phyloP scores from a whole-genome alignment of 2,888 invertebrate species.

The Phyllotreta striolata region DNA sequence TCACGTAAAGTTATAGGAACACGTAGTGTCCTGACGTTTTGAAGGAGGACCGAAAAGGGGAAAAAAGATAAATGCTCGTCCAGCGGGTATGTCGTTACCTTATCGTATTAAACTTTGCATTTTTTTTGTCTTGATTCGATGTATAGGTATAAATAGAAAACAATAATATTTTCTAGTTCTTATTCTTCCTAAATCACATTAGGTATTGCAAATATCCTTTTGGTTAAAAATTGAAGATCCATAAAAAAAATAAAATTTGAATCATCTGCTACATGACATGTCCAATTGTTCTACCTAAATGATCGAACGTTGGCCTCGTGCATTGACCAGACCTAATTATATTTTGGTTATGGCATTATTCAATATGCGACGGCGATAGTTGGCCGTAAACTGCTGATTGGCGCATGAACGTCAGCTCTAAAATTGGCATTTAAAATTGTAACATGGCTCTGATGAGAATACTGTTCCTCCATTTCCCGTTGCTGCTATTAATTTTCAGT shows the following conservation, averaged over 20 bases:
- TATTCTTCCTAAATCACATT: too few species aligned
- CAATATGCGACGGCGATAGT: constrained; percentile 17
- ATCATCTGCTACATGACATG: too few species aligned
- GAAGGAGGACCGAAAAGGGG: constrained; percentile 24
- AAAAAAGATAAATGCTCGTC: constrained; percentile 24
- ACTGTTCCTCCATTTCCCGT: background rate
- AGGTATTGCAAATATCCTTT: too few species aligned
- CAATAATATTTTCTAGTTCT: too few species aligned
- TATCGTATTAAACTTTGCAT: constrained; percentile 14
- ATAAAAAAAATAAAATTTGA: too few species aligned
- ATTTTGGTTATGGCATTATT: constrained; percentile 19
- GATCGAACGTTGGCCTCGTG: too few species aligned
- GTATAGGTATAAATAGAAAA: too few species aligned
- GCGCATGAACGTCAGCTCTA: constrained; percentile 18
- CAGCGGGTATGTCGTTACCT: constrained; percentile 12
- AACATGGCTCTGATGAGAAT: background rate
- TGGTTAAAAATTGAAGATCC: too few species aligned
- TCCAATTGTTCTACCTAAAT: background rate
- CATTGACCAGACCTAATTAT: constrained; percentile 11
- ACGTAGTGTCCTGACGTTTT: constrained; percentile 37
- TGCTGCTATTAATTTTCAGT: too few species aligned
- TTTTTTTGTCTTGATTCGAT: too few species aligned
- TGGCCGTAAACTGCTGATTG: constrained; percentile 22
- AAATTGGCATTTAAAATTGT: constrained; percentile 11
- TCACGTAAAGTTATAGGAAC: constrained; percentile 44